A percentile compares a stretch with the other conserved stretches of the same genome.
phyloP scores from a whole-genome alignment of 2,888 invertebrate genomes.

The Amiota communis region DNA sequence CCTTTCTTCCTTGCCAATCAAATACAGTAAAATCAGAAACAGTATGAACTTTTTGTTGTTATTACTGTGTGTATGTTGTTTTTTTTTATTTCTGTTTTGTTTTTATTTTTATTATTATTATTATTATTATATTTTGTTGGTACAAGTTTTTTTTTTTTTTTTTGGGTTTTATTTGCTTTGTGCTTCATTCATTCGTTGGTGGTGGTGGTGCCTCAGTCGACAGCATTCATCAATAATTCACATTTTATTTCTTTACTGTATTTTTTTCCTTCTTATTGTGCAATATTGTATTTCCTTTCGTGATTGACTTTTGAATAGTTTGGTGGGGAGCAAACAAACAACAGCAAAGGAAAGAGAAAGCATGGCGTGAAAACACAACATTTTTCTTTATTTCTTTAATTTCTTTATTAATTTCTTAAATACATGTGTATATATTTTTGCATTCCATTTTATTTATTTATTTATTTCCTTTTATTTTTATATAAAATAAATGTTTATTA shows the following conservation, averaged over 20 bases:
- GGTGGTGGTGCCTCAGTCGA: conserved; percentile 43
- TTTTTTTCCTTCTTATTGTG: background rate
- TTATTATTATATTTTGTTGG: conserved; percentile 42
- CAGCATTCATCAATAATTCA: conserved; percentile 65
- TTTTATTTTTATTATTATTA: conserved; percentile 7
- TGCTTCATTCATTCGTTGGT: conserved; percentile 31
- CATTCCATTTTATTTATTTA: too few species aligned
- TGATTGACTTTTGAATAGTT: conserved; percentile 19
- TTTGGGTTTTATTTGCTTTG: conserved; percentile 11
- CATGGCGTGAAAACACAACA: conserved; percentile 14
- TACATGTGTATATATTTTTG: conserved; percentile 43
- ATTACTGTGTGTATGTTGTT: conserved; percentile 30
- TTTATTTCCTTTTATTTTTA: too few species aligned
- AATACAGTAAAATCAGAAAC: background rate
- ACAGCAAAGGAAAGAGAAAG: too few species aligned
- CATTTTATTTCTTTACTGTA: conserved; percentile 54
- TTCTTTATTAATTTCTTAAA: conserved; percentile 39
- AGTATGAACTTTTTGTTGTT: conserved; percentile 25
- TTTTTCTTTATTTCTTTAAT: conserved; percentile 36
- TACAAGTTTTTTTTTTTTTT: conserved; percentile 37
- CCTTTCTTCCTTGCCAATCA: too few species aligned
- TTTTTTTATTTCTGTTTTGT: conserved; percentile 26
- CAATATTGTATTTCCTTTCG: background rate
- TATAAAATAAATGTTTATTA: too few species aligned
- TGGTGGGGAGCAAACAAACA: too few species aligned